Conservation (phyloP, 2,113 vertebrate species). For the Pseudopodoces humilis region DNA sequence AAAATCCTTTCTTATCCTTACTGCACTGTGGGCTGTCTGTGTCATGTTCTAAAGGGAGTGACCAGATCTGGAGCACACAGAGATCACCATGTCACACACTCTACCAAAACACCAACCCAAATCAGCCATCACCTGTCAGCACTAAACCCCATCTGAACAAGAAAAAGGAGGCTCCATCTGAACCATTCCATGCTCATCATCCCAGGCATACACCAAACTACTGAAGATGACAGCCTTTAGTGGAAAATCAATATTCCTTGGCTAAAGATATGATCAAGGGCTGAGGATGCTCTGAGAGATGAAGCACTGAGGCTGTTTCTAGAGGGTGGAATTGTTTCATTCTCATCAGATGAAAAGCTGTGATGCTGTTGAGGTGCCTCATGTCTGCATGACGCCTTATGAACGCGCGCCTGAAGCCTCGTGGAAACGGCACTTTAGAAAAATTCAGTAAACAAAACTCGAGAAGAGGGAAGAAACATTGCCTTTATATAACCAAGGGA, state of each 20-base stretch:
- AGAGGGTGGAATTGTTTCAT: neutral
- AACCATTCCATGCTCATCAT: neutral
- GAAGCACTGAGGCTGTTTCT: neutral
- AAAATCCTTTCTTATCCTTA: neutral
- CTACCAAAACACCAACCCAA: neutral
- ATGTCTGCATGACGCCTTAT: neutral
- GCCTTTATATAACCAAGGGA: neutral
- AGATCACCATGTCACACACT: neutral
- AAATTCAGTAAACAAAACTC: neutral
- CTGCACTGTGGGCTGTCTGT: neutral
- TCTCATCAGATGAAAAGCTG: neutral
- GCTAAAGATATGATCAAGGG: neutral
- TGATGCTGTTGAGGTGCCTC: neutral
- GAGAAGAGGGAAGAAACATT: neutral
- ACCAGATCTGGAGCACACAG: neutral
- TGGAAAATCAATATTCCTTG: neutral
- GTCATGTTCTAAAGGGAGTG: neutral
- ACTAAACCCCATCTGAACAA: neutral
- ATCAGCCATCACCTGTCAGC: neutral
- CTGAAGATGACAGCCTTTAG: neutral
- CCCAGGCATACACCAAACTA: neutral
- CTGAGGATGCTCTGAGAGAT: neutral
- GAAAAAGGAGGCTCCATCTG: neutral
- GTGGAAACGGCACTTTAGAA: neutral
- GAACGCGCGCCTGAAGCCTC: fast-evolving